Evolutionary conservation across 1,140 invertebrate genomes (phyloP).

Genomic region (Euglossa dilemma): DNA sequence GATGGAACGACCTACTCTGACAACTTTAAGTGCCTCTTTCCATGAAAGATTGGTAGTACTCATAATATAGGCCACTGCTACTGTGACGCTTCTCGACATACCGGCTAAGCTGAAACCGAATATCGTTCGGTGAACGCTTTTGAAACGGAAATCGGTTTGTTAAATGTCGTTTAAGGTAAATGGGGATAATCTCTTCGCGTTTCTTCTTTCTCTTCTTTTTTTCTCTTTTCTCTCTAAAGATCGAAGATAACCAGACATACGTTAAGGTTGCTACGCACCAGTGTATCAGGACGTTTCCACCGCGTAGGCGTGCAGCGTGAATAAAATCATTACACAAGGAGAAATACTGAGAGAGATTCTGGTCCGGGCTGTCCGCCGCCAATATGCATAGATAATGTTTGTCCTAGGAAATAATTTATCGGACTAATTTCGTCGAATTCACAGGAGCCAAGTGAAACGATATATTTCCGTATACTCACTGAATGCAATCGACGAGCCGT

Average conservation of each 20-base stretch:
- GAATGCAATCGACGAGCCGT: constrained; percentile 92
- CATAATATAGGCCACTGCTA: constrained; percentile 97
- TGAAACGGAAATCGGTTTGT: background rate
- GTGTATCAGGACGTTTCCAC: constrained; percentile 97
- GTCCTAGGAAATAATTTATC: constrained; percentile 86
- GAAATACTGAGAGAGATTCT: constrained; percentile 97
- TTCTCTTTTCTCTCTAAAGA: background rate
- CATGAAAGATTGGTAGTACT: constrained; percentile 94
- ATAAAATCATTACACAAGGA: constrained; percentile 97
- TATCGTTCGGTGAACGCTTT: constrained; percentile 7
- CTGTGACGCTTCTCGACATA: constrained; percentile 97
- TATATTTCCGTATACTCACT: constrained; percentile 83
- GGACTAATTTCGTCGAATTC: background rate
- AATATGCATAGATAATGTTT: constrained; percentile 97
- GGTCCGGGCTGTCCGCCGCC: constrained; percentile 95
- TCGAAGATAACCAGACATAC: background rate
- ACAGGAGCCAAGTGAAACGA: no score
- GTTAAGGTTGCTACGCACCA: constrained; percentile 85
- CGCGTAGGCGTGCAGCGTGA: constrained; percentile 92
- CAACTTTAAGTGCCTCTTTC: constrained; percentile 96
- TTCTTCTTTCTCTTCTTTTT: background rate
- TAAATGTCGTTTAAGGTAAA: background rate
- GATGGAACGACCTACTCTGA: constrained; percentile 93
- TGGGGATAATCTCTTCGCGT: background rate
- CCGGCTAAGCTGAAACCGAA: constrained; percentile 90